Conservation (phyloP, 2,797 vertebrate genomes). For the Protosalanx chinensis region DNA sequence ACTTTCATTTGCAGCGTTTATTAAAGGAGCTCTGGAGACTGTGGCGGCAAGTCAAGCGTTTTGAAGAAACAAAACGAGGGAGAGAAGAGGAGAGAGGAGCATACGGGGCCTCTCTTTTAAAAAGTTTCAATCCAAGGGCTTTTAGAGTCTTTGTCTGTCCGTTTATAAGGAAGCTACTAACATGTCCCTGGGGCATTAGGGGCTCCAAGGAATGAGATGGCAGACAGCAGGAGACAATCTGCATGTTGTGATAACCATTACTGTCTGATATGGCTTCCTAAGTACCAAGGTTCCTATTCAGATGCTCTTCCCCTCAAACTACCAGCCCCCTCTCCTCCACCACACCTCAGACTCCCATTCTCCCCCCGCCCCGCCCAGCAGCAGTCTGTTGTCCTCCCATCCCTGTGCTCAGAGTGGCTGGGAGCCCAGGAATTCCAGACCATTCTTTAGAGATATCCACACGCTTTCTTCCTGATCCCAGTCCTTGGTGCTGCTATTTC, state of each 20-base stretch:
- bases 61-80: conserved; percentile 60
- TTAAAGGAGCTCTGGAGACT: conserved; percentile 69
- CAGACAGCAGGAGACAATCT: conserved; percentile 42
- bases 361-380: not conserved
- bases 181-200: conserved; percentile 38
- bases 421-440: conserved; percentile 55
- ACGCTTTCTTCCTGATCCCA: conserved; percentile 59
- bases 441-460: conserved; percentile 61
- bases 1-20: conserved; percentile 67
- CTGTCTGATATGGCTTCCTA: conserved; percentile 25
- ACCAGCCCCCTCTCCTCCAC: not conserved
- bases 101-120: conserved; percentile 53
- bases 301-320: conserved; percentile 3
- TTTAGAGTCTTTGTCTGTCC: conserved; percentile 51
- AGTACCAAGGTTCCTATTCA: conserved; percentile 22
- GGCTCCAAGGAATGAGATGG: conserved; percentile 41
- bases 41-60: conserved; percentile 70
- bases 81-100: conserved; percentile 41
- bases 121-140: conserved; percentile 60
- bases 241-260: conserved; percentile 38
- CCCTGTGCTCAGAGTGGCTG: conserved; percentile 39
- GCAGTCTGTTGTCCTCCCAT: conserved; percentile 27
- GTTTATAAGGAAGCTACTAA: conserved; percentile 56
- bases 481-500: conserved; percentile 55
- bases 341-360: not conserved